A percentile compares a stretch with the other conserved stretches of the same genome.
phyloP scores from a whole-genome alignment of 2,113 vertebrate genomes.

The Dasyurus viverrinus region DNA sequence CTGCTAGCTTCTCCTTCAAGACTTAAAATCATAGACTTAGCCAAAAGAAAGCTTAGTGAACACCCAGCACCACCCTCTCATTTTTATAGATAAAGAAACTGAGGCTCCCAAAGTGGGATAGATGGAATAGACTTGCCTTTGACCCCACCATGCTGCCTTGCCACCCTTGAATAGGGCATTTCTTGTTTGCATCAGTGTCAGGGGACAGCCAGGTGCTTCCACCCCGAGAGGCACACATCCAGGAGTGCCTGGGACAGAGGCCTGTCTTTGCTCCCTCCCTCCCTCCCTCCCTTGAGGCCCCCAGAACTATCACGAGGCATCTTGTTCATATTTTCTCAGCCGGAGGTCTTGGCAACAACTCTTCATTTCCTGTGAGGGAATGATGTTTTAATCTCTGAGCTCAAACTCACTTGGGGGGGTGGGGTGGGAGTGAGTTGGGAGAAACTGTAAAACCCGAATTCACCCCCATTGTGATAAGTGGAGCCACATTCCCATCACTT shows the following conservation, averaged over 20 bases:
- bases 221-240: slow-evolving; percentile 1
- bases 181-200: not conserved
- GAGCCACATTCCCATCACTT: not conserved
- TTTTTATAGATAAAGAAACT: not conserved
- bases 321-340: slow-evolving; percentile 77
- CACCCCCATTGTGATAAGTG: not conserved
- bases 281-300: slow-evolving; percentile 37
- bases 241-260: slow-evolving; percentile 45
- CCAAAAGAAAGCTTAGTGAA: not conserved
- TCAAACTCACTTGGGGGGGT: slow-evolving; percentile 57
- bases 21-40: slow-evolving; percentile 1
- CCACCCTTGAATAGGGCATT: not conserved
- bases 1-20: slow-evolving; percentile 27
- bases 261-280: slow-evolving; percentile 1
- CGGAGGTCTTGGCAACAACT: slow-evolving; percentile 76
- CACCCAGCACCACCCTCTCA: not conserved
- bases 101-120: not conserved
- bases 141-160: accelerated
- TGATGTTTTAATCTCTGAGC: slow-evolving; percentile 74
- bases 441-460: slow-evolving; percentile 35
- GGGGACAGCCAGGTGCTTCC: slow-evolving; percentile 36
- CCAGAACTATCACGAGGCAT: slow-evolving; percentile 61
- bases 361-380: slow-evolving; percentile 75
- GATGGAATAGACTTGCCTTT: not conserved
- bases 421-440: not conserved